Conservation (phyloP, 2,888 invertebrate species). For the Euplexia lucipara region DNA sequence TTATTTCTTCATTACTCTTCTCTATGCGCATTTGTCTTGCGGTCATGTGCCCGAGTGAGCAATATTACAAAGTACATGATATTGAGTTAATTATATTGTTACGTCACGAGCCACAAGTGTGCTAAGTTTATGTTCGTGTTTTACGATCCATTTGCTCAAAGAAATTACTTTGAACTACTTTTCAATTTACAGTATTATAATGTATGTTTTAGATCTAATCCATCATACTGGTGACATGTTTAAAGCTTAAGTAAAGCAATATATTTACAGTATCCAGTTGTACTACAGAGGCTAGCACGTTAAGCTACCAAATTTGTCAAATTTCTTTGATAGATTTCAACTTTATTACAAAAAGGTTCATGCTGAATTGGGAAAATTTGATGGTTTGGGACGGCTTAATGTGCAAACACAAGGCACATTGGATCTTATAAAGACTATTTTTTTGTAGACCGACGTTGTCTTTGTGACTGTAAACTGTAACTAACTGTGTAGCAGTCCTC, state of each 20-base stretch:
- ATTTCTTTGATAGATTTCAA: too few species aligned
- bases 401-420: neutral
- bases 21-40: slow-evolving; percentile 12
- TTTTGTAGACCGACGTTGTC: too few species aligned
- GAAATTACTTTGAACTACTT: slow-evolving; percentile 54
- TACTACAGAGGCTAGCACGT: too few species aligned
- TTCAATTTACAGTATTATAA: slow-evolving; percentile 29
- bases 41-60: slow-evolving; percentile 21
- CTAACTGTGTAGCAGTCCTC: too few species aligned
- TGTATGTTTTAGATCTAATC: slow-evolving; percentile 23
- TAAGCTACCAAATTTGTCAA: too few species aligned
- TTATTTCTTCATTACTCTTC: slow-evolving; percentile 20
- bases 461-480: too few species aligned
- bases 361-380: too few species aligned
- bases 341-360: too few species aligned
- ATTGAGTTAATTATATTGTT: slow-evolving; percentile 48
- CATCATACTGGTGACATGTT: slow-evolving; percentile 9
- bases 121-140: slow-evolving; percentile 50
- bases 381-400: too few species aligned
- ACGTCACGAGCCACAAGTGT: slow-evolving; percentile 40
- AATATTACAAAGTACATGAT: slow-evolving; percentile 30
- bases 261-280: neutral
- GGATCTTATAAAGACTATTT: neutral
- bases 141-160: slow-evolving; percentile 47
- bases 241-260: slow-evolving; percentile 14